Base-by-base conservation (phyloP, 1,140 invertebrate species). In the Caenorhabditis briggsae region DNA sequence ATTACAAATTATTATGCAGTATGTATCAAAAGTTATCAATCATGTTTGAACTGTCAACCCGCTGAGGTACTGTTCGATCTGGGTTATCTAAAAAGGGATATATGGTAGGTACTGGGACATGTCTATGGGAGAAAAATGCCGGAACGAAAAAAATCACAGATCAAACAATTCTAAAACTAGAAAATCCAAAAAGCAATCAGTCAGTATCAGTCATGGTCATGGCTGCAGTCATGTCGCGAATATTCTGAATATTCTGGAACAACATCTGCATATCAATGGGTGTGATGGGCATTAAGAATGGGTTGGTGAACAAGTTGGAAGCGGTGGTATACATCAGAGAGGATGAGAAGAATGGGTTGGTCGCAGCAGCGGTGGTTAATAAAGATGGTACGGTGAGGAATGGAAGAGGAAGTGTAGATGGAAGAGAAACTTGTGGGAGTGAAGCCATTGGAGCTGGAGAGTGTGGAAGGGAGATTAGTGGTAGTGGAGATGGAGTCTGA, bases 351-450 rank as follows among this genome's bases (percentile, higher is more conserved):
- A 78, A 78, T 78, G 70, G 50, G n/a, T 41, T 33, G 9, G 23
- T 33, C 12, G 65, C 3, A n/a, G 70, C 70, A 3, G 70, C 70
- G 2, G 70, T 50, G 46, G 70, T 20, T 5, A 78, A 53, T 23
- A 78, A 46, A 50, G 84, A 78, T 41, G 43, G 59, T 43, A 70
- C 65, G 43, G 65, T 86, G 43, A 61, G 84, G 43, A 58, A 86
- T 50, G 61, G 59, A 46, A 78, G 84, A 11, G 64, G 78, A 20
- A 78, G 14, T 41, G 56, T 25, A 12, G 61, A 82, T 53, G 84
- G 78, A 70, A 53, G 84, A 82, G 84, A 55, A 55, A 56, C 50
- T 56, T 65, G 83, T 65, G 48, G 84, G 46, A 53, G 43, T 18
- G 65, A 41, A 14, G 33, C 33, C 33, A 64, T n/a, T 70, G 84